phyloP scores from a whole-genome alignment of 2,888 invertebrate genomes.

The Drosophila ezoana region DNA sequence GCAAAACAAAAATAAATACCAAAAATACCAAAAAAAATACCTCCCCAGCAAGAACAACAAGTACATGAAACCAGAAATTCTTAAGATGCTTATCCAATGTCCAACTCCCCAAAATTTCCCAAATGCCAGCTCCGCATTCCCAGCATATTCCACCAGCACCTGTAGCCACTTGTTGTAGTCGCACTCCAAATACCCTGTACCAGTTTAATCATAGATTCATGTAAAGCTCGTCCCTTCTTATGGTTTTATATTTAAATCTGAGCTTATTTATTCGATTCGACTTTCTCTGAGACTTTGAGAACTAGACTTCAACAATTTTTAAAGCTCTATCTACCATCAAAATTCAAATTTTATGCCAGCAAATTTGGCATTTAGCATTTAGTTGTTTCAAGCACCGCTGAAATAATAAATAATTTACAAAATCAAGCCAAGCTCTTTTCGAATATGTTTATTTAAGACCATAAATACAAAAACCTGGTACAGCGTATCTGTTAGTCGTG shows the following conservation, averaged over 20 bases:
- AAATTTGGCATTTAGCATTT: no score
- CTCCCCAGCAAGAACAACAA: constrained; percentile 14
- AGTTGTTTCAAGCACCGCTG: no score
- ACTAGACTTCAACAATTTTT: no score
- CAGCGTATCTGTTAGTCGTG: constrained; percentile 24
- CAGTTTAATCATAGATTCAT: background rate
- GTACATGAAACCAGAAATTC: constrained; percentile 14
- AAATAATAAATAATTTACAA: no score
- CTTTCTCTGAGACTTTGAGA: no score
- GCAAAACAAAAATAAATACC: constrained; percentile 6
- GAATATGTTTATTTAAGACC: no score
- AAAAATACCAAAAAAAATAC: background rate
- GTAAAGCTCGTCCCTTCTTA: no score
- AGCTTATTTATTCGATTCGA: no score
- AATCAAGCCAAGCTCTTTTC: no score
- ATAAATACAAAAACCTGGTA: background rate
- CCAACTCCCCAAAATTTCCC: constrained; percentile 5
- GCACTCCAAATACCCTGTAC: constrained; percentile 17
- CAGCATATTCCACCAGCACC: constrained; percentile 26
- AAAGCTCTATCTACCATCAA: no score
- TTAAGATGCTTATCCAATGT: constrained; percentile 25
- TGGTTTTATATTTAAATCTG: no score
- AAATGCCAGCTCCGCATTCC: constrained; percentile 18
- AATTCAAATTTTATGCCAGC: no score
- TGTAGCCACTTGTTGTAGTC: constrained; percentile 8